phyloP scores from a whole-genome alignment of 2,888 invertebrate species.

The Aleiodes testaceus region DNA sequence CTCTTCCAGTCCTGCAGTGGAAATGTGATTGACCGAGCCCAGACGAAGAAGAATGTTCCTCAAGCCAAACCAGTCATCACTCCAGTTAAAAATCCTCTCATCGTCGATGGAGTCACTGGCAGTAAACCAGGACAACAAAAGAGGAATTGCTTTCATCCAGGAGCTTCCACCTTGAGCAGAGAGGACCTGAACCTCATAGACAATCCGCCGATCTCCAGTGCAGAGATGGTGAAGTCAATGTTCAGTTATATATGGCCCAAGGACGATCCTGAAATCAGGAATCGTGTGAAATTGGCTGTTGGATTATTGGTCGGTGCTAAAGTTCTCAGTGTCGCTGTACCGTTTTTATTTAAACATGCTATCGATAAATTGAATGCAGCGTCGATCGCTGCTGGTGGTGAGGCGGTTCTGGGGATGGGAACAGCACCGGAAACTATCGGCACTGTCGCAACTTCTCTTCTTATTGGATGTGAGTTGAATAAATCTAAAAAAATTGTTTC shows the following conservation, averaged over 20 bases:
- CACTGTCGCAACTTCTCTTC: slow-evolving; percentile 84
- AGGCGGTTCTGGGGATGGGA: slow-evolving; percentile 81
- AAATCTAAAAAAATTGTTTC: slow-evolving; percentile 39
- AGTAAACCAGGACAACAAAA: slow-evolving; percentile 74
- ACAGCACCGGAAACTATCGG: slow-evolving; percentile 87
- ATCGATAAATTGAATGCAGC: slow-evolving; percentile 88
- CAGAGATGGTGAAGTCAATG: slow-evolving; percentile 91
- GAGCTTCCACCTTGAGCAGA: slow-evolving; percentile 81
- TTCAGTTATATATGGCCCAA: slow-evolving; percentile 96
- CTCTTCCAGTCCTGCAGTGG: slow-evolving; percentile 66
- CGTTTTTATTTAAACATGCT: slow-evolving; percentile 95
- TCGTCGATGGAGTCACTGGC: slow-evolving; percentile 66
- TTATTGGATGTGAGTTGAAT: slow-evolving; percentile 88
- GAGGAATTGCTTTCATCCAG: slow-evolving; percentile 94
- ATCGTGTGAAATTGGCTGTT: slow-evolving; percentile 88
- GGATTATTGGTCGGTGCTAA: slow-evolving; percentile 88
- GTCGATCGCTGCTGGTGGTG: slow-evolving; percentile 73
- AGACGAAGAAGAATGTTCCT: slow-evolving; percentile 67
- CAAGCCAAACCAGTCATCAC: slow-evolving; percentile 66
- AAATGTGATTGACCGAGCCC: slow-evolving; percentile 67
- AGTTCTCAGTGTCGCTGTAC: slow-evolving; percentile 92
- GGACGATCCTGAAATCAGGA: slow-evolving; percentile 84
- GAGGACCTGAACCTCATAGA: slow-evolving; percentile 79
- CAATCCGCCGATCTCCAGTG: slow-evolving; percentile 78
- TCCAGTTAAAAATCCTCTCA: slow-evolving; percentile 60